Base-by-base conservation (phyloP, 2,888 invertebrate genomes). In the Calephelis perditalis region DNA sequence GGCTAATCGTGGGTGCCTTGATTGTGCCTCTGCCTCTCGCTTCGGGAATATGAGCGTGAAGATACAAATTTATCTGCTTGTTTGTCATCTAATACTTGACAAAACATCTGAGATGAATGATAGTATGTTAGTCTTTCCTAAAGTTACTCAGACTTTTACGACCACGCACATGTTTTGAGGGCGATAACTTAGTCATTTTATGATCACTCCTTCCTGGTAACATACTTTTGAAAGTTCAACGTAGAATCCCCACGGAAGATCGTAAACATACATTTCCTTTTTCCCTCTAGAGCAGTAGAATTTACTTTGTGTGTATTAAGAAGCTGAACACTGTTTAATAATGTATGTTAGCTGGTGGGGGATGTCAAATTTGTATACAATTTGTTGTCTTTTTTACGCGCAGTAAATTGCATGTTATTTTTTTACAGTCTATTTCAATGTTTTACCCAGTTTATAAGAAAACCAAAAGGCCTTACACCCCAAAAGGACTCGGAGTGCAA, bases 121-220 rank as follows among this genome's bases (percentile, higher is more conserved):
- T 26, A 26, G 26, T 26, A 26, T 26, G 26, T 52, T 35, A 52
- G 52, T 6, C 52, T 35, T 52, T 10, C 52, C 10, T 26, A 52
- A 52, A 52, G 52, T 35, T 52, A 52, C 35, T 52, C 35, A 82
- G 81, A 76, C 79, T 82, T 87, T 89, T 87, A 89, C 81, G 84
- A 84, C 77, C 79, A 77, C 80, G 84, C 84, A 85, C 83, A 85
- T 85, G 88, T 88, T 84, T 81, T 76, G 87, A 86, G 87, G 80
- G 85, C 83, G 78, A 86, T 89, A 89, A 86, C n/a, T n/a, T 86
- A 89, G 86, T 86, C 83, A 86, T 88, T 89, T 89, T 88, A 88
- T 86, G 87, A 78, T 83, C 81, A 83, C 84, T 82, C 83, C 82
- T 82, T 82, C 82, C 81, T 74, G 71, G 62, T 78, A 81, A 80